Percentiles rank a stretch among this genome's conserved stretches.
Evolutionary conservation across 2,888 invertebrate species (phyloP).

Genomic region (Monopis laevigella): DNA sequence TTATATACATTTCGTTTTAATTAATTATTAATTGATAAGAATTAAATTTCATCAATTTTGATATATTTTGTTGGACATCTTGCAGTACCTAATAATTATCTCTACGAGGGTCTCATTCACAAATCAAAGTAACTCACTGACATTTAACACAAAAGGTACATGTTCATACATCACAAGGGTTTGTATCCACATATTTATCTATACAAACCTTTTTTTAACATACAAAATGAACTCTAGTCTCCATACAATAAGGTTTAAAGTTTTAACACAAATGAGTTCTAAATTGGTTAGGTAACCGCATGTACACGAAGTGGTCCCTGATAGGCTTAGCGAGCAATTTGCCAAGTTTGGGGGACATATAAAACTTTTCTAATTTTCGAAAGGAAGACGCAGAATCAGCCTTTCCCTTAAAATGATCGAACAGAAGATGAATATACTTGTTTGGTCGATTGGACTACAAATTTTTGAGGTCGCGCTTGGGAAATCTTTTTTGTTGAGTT

Average conservation of each 20-base stretch:
- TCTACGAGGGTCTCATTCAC: no score
- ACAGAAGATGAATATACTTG: constrained; percentile 10
- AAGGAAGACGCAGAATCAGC: constrained; percentile 23
- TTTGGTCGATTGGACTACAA: constrained; percentile 2
- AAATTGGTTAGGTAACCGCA: constrained; percentile 4
- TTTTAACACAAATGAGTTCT: not conserved
- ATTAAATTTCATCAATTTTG: no score
- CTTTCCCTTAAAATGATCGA: constrained; percentile 10
- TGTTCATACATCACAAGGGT: constrained; percentile 9
- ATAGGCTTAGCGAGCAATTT: constrained; percentile 24
- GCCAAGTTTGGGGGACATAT: constrained; percentile 29
- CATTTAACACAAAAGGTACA: constrained; percentile 4
- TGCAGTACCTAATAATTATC: no score
- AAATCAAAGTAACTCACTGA: no score
- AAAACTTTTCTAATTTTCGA: constrained; percentile 46
- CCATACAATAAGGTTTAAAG: not conserved
- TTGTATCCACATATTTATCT: constrained; percentile 2
- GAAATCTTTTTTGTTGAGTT: no score
- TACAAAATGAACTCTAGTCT: not conserved
- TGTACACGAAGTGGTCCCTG: constrained; percentile 10
- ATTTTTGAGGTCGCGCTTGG: no score
- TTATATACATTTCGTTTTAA: no score
- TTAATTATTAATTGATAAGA: no score
- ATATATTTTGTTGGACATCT: no score
- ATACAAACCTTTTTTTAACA: not conserved